phyloP scores from a whole-genome alignment of 2,888 invertebrate species.

The Syrphus vitripennis region DNA sequence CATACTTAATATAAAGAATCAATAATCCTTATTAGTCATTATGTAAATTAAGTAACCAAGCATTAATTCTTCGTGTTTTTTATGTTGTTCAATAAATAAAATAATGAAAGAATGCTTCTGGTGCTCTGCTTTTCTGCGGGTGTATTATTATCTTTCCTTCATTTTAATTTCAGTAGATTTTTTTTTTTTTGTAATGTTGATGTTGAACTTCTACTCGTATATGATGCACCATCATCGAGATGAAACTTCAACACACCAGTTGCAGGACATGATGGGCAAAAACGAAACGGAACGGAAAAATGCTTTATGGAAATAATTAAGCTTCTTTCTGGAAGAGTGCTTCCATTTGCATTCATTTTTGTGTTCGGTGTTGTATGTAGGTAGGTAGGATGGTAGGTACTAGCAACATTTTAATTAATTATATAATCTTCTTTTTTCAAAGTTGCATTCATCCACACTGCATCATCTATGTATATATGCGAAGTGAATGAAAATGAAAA shows the following conservation, averaged over 20 bases:
- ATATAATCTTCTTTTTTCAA: conserved; percentile 52
- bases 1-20: conserved; percentile 30
- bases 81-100: background rate
- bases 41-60: background rate
- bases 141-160: background rate
- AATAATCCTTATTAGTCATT: conserved; percentile 45
- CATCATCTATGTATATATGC: background rate
- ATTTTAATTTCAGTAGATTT: background rate
- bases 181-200: background rate
- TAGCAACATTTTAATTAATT: conserved; percentile 68
- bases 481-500: background rate
- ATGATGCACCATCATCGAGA: background rate
- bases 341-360: conserved; percentile 65
- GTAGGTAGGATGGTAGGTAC: no score
- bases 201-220: background rate
- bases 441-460: background rate
- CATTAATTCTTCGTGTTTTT: conserved; percentile 4
- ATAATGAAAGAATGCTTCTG: background rate
- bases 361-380: conserved; percentile 15
- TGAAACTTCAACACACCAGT: background rate
- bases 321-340: conserved; percentile 59
- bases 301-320: conserved; percentile 66
- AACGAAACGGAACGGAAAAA: conserved; percentile 61
- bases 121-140: background rate
- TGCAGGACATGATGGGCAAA: background rate